Percentiles rank a stretch among this genome's conserved stretches.
These are phyloP conservation scores for Hoplostethus atlanticus DNA, from an alignment of 2,797 vertebrate genomes.

Conservation along the genomic window DNA sequence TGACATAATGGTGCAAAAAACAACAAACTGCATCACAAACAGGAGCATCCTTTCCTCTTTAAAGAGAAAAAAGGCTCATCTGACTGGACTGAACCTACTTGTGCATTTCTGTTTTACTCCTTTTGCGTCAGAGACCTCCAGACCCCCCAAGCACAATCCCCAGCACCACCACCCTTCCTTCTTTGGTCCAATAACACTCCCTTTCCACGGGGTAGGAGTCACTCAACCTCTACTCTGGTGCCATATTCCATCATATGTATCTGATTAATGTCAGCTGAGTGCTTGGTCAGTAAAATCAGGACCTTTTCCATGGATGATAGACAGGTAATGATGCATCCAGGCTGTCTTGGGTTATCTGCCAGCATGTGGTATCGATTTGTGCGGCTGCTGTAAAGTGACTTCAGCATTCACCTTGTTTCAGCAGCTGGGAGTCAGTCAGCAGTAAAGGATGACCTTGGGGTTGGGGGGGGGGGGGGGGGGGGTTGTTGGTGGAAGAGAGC, in stretches of 20 bases:
- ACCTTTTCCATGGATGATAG: slow-evolving; percentile 45
- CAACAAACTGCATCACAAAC: no score
- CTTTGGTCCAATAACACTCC: no score
- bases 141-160: slow-evolving; percentile 8
- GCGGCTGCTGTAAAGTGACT: slow-evolving; percentile 57
- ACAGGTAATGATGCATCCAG: slow-evolving; percentile 37
- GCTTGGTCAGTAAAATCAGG: slow-evolving; percentile 34
- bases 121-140: background rate
- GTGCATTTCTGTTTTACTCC: no score
- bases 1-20: no score
- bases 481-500: background rate
- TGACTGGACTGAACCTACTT: slow-evolving; percentile 1
- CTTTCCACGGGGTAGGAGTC: no score
- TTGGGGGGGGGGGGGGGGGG: background rate
- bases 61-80: background rate
- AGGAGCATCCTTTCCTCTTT: no score
- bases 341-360: slow-evolving; percentile 28
- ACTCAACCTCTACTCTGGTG: slow-evolving; percentile 8
- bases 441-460: slow-evolving; percentile 58
- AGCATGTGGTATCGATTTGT: slow-evolving; percentile 69
- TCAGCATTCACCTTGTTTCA: slow-evolving; percentile 69
- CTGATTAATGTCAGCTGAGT: slow-evolving; percentile 46
- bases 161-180: no score
- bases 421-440: slow-evolving; percentile 72
- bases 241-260: slow-evolving; percentile 24